A percentile compares a stretch with the other conserved stretches of the same genome.
Conservation (phyloP, 2,797 vertebrate genomes). For the Pampus argenteus region DNA sequence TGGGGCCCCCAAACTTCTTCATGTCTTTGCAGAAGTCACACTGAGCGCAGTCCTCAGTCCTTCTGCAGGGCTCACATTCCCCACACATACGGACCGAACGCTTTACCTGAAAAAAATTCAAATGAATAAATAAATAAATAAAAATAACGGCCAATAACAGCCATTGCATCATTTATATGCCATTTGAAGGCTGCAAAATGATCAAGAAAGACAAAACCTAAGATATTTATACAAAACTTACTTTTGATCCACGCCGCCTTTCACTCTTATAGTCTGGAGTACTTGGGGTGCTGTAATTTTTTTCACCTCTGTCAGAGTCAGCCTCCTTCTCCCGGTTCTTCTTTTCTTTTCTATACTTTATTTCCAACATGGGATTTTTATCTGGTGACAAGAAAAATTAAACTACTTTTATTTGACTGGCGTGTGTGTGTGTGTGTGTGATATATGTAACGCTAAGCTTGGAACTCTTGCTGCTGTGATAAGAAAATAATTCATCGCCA, state of each 20-base stretch:
- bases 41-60: slow-evolving; percentile 93
- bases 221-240: slow-evolving; percentile 55
- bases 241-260: slow-evolving; percentile 85
- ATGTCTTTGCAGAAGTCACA: slow-evolving; percentile 98
- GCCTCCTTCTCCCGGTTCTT: slow-evolving; percentile 88
- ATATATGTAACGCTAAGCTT: not conserved
- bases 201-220: not conserved
- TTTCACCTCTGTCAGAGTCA: slow-evolving; percentile 85
- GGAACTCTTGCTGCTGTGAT: not conserved
- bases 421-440: slow-evolving; percentile 1
- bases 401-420: not conserved
- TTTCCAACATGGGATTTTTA: slow-evolving; percentile 88
- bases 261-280: slow-evolving; percentile 86
- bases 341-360: slow-evolving; percentile 90
- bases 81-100: slow-evolving; percentile 96
- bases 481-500: slow-evolving; percentile 51
- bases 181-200: too few relatives aligned
- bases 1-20: slow-evolving; percentile 98
- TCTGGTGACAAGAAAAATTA: slow-evolving; percentile 71
- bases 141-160: not conserved
- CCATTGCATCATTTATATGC: too few relatives aligned
- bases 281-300: slow-evolving; percentile 80
- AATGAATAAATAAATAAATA: not conserved
- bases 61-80: slow-evolving; percentile 93
- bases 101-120: slow-evolving; percentile 86